Base-by-base conservation (phyloP, 1,140 invertebrate genomes). In the Drusus annulatus region DNA sequence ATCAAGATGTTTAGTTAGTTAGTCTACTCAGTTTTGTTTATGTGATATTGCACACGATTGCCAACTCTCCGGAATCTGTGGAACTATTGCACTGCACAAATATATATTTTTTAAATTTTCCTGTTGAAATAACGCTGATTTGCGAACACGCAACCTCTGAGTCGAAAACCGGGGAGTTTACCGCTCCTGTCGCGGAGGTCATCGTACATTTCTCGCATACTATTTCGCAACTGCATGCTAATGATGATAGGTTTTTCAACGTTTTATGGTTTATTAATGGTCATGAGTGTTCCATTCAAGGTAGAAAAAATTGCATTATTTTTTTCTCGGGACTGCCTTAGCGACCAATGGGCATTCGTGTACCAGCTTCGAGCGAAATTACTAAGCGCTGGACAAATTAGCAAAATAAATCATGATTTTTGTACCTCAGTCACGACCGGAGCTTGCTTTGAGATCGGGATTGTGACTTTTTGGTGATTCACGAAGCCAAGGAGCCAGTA, bases 321-420 rank as follows among this genome's bases (percentile, higher is more conserved):
- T 68, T 68, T 68, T 68, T 68, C 31, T 36, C 31, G n/a, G 63
- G 28, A 68, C 28, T 19, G 28, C 31, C 31, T 68, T 36, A 16
- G 36, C 17, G 28, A n/a, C 63, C 36, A 45, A 45, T 45, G 36
- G 36, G 36, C 28, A n/a, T 68, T 68, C 63, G 23, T 68, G 63
- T 36, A 68, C 63, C 63, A 68, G 31, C 19, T 68, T n/a, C 31
- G 8, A 50, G 16, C 68, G 21, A 52, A 50, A 71, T 71, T 52
- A 71, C 36, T 51, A 71, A 71, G 50, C 68, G n/a, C 21, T 28
- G 68, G 19, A 25, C 17, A 71, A 50, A 71, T 71, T 71, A 71
- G 68, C 68, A 23, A 71, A 71, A 50, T 71, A 52, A 50, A 51
- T 71, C 45, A 71, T 71, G 68, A 71, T 71, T 71, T 19, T 52